A percentile compares a stretch with the other conserved stretches of the same genome.
phyloP scores from a whole-genome alignment of 2,113 vertebrate species.

The Hemiscyllium ocellatum region DNA sequence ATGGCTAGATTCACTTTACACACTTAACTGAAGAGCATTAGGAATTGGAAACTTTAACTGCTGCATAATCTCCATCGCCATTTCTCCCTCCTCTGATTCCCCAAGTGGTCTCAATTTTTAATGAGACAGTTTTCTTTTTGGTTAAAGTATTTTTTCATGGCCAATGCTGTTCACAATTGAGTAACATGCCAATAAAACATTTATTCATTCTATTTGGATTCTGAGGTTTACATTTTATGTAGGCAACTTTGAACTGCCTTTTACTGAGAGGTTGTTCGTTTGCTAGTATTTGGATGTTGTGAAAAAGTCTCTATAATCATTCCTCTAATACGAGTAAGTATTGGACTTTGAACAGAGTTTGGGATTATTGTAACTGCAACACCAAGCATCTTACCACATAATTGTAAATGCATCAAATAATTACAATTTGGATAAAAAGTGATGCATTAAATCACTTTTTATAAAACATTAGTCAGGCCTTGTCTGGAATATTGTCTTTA shows the following conservation, averaged over 20 bases:
- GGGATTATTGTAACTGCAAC: neutral
- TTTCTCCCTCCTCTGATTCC: neutral
- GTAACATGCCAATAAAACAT: slow-evolving; percentile 93
- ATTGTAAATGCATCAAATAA: neutral
- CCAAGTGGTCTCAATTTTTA: slow-evolving; percentile 63
- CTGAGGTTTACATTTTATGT: slow-evolving; percentile 47
- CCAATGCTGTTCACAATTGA: slow-evolving; percentile 84
- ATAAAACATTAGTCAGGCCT: neutral
- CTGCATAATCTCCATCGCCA: slow-evolving; percentile 45
- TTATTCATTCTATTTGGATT: slow-evolving; percentile 66
- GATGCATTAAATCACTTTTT: neutral
- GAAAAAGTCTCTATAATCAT: neutral
- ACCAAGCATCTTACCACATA: neutral
- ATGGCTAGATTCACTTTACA: neutral
- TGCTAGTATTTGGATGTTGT: neutral
- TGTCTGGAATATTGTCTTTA: neutral
- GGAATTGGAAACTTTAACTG: slow-evolving; percentile 42
- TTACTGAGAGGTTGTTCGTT: neutral
- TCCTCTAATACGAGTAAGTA: neutral
- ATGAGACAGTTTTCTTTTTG: slow-evolving; percentile 58
- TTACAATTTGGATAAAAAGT: neutral
- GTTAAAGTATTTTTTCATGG: slow-evolving; percentile 73
- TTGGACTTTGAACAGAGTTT: neutral
- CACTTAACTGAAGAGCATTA: neutral
- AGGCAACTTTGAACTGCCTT: slow-evolving; percentile 44